A percentile compares a stretch with the other conserved stretches of the same genome.
phyloP scores from a whole-genome alignment of 2,797 vertebrate genomes.

The Gallinago stenura region DNA sequence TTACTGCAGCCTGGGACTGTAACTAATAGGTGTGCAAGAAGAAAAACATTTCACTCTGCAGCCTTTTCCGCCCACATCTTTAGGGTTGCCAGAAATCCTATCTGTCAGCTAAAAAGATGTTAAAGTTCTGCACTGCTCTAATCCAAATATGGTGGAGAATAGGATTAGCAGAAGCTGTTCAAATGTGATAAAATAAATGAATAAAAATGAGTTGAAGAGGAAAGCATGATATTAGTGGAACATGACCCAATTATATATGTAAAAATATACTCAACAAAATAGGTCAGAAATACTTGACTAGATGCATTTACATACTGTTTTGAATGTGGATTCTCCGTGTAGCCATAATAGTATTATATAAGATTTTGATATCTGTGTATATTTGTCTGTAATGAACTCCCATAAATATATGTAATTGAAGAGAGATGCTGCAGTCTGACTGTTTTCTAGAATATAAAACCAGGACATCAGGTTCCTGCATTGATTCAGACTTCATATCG shows the following conservation, averaged over 20 bases:
- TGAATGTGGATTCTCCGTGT: not conserved
- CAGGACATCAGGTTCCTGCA: not conserved
- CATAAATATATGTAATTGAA: not conserved
- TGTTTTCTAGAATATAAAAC: not conserved
- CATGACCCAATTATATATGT: constrained; percentile 68
- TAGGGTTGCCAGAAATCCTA: constrained; percentile 55
- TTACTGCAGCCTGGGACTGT: constrained; percentile 23
- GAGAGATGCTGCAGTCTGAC: not conserved
- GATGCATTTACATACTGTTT: constrained; percentile 53
- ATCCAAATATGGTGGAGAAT: constrained; percentile 58
- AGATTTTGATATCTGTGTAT: not conserved
- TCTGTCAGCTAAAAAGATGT: constrained; percentile 64
- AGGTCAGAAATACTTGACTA: constrained; percentile 53
- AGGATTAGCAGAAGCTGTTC: constrained; percentile 69
- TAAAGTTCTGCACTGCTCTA: constrained; percentile 44
- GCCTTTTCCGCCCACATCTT: constrained; percentile 39
- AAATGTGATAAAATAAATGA: constrained; percentile 74
- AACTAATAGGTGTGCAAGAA: constrained; percentile 43
- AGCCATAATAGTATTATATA: constrained; percentile 14
- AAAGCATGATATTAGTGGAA: constrained; percentile 56
- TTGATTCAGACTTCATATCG: not conserved
- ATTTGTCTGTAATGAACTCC: not conserved
- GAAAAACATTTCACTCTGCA: constrained; percentile 36
- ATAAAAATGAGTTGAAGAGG: constrained; percentile 60
- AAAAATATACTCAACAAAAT: constrained; percentile 61